phyloP scores from a whole-genome alignment of 2,888 invertebrate genomes.

The Limnephilus marmoratus region DNA sequence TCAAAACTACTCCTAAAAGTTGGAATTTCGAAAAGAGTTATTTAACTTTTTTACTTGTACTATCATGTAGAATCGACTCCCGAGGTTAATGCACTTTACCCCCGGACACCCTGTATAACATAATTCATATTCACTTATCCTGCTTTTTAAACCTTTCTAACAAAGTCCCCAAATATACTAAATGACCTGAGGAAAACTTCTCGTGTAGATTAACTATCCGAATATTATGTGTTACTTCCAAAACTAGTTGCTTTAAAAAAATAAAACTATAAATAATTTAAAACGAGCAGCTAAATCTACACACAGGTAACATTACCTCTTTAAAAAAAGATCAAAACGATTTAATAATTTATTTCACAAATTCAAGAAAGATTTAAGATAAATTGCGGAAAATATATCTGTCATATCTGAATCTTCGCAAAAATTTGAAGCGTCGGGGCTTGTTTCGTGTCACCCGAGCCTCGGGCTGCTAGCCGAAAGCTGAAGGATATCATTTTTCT shows the following conservation, averaged over 20 bases:
- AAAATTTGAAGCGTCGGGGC: neutral
- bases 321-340: neutral
- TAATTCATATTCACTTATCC: neutral
- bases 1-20: no score
- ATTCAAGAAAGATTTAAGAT: neutral
- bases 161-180: neutral
- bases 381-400: slow-evolving; percentile 2
- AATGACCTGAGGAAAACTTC: neutral
- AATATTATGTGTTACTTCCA: neutral
- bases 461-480: neutral
- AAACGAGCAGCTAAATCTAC: neutral
- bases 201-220: neutral
- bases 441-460: neutral
- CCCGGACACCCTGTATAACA: no score
- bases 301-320: neutral
- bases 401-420: slow-evolving; percentile 2
- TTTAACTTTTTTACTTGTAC: no score
- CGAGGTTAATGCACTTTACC: no score
- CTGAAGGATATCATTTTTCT: neutral
- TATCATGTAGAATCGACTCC: no score
- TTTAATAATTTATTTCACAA: neutral
- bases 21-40: no score
- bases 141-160: neutral
- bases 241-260: neutral
- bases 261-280: neutral